Percentiles rank a stretch among this genome's conserved stretches.
Conservation (phyloP, 2,888 invertebrate genomes). For the Eupeodes latifasciatus region DNA sequence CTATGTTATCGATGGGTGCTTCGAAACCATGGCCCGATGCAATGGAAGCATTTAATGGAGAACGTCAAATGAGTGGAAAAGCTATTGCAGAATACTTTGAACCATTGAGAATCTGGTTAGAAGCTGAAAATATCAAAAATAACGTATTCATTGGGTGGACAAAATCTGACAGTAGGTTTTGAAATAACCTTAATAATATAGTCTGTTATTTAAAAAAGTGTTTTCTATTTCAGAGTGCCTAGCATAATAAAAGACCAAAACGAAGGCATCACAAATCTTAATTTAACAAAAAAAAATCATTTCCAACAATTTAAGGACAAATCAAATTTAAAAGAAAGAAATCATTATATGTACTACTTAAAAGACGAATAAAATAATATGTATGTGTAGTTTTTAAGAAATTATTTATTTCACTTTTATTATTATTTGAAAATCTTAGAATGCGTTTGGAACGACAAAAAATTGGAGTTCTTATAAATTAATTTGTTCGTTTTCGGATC, state of each 20-base stretch:
- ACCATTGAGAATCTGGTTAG: constrained; percentile 91
- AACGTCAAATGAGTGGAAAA: constrained; percentile 89
- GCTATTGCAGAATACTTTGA: constrained; percentile 92
- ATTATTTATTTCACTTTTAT: background rate
- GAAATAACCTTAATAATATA: background rate
- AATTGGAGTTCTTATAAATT: too few species aligned
- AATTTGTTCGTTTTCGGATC: too few species aligned
- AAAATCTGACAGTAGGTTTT: constrained; percentile 81
- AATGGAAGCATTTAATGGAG: constrained; percentile 91
- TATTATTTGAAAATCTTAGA: background rate
- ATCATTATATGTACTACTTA: too few species aligned
- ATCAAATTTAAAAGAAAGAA: background rate
- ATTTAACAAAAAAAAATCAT: background rate
- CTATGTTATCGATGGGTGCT: constrained; percentile 89
- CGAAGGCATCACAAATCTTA: background rate
- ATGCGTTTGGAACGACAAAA: too few species aligned
- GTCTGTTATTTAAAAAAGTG: too few species aligned
- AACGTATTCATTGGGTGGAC: constrained; percentile 88
- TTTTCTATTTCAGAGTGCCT: constrained; percentile 54
- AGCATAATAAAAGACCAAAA: background rate
- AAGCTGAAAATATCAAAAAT: constrained; percentile 89
- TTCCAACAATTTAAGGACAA: background rate
- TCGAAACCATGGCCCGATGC: constrained; percentile 93
- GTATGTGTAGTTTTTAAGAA: background rate
- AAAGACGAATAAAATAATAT: too few species aligned